Evolutionary conservation across 1,140 invertebrate genomes (phyloP).

Genomic region (Drosophila arawakana): DNA sequence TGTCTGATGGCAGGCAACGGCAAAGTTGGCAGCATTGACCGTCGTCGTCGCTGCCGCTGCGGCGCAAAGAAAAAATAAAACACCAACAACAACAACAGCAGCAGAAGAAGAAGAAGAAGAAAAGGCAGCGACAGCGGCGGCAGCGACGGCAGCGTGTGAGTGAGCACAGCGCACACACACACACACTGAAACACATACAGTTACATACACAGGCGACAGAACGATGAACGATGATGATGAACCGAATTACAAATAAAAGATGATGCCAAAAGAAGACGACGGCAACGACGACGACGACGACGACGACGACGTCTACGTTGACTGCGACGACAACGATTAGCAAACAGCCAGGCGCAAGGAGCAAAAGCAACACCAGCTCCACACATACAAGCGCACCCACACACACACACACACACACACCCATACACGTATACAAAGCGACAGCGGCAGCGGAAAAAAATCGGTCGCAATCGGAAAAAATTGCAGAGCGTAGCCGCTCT

Average conservation of each 20-base stretch:
- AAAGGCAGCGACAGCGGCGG: constrained; percentile 52
- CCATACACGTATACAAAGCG: constrained; percentile 33
- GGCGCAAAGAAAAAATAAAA: constrained; percentile 59
- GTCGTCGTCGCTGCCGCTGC: constrained; percentile 67
- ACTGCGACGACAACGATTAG: constrained; percentile 80
- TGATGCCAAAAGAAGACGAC: constrained; percentile 83
- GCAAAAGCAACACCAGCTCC: constrained; percentile 56
- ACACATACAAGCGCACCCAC: constrained; percentile 40
- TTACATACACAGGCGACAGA: constrained; percentile 66
- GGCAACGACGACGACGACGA: constrained; percentile 46
- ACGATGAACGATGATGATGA: constrained; percentile 84
- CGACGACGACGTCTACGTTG: constrained; percentile 57
- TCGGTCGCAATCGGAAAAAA: constrained; percentile 82
- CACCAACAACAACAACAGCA: constrained; percentile 35
- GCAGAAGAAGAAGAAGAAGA: constrained; percentile 63
- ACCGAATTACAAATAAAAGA: constrained; percentile 85
- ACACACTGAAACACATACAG: constrained; percentile 41
- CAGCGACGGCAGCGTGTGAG: constrained; percentile 51
- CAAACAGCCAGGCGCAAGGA: constrained; percentile 75
- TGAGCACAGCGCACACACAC: constrained; percentile 30
- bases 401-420: constrained; percentile 39
- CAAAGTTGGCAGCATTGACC: constrained; percentile 80
- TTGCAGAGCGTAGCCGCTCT: constrained; percentile 77
- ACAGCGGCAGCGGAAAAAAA: constrained; percentile 72
- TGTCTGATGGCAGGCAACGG: constrained; percentile 78